These are phyloP conservation scores for Mormyrus iriodes DNA, from an alignment of 2,113 vertebrate genomes.

Conservation along the genomic window DNA sequence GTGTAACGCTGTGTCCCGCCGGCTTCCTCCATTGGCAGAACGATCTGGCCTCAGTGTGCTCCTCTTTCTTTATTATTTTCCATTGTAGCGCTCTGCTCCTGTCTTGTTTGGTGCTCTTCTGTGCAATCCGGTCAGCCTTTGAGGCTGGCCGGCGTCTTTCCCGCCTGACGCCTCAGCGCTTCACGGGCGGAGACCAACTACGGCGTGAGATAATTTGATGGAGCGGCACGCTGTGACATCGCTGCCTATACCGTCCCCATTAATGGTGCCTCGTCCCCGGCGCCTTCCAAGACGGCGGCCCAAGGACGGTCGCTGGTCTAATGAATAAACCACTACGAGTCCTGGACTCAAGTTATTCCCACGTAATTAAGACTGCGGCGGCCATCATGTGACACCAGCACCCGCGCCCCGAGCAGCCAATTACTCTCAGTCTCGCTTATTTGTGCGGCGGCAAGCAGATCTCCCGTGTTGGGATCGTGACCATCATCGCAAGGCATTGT, in stretches of 20 bases:
- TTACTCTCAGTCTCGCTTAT: not conserved
- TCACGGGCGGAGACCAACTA: conserved; percentile 20
- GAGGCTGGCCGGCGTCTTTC: not conserved
- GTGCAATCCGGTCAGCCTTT: not conserved
- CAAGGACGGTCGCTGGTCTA: conserved; percentile 30
- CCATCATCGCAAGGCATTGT: not conserved
- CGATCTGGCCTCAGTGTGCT: not conserved
- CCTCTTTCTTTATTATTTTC: not conserved
- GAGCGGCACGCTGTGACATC: conserved; percentile 22
- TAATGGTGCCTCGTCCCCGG: conserved; percentile 23
- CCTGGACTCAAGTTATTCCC: conserved; percentile 21
- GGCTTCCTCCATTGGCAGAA: not conserved
- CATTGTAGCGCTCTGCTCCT: not conserved
- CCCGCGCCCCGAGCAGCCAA: conserved; percentile 13
- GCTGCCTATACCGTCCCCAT: conserved; percentile 18
- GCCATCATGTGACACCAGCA: not conserved
- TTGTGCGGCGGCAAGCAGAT: not conserved
- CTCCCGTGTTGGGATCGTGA: not conserved
- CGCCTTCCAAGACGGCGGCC: conserved; percentile 16
- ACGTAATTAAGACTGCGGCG: conserved; percentile 31
- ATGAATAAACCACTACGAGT: conserved; percentile 23
- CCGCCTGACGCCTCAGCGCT: not conserved
- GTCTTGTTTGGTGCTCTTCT: not conserved
- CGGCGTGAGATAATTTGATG: conserved; percentile 35
- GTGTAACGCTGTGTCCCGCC: not conserved